phyloP scores from a whole-genome alignment of 2,113 vertebrate genomes.

The Atrichornis clamosus region DNA sequence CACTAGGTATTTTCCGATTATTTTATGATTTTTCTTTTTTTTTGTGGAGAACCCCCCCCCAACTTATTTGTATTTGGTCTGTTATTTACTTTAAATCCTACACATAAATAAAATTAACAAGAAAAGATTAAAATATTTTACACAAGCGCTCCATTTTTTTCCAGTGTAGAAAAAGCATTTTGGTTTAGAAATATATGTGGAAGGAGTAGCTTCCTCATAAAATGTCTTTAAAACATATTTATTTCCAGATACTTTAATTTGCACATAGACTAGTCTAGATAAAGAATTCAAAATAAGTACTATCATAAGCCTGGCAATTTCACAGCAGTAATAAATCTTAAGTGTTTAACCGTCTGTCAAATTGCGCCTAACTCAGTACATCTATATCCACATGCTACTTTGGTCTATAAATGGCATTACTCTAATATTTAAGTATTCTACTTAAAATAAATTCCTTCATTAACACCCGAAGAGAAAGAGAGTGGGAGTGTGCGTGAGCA shows the following conservation, averaged over 20 bases:
- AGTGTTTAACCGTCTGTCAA: neutral
- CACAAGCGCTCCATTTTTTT: neutral
- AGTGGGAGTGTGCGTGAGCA: neutral
- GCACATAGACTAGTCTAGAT: neutral
- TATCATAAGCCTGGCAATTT: neutral
- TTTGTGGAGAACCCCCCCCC: fast-evolving
- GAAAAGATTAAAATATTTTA: neutral
- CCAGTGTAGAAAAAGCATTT: neutral
- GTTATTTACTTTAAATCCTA: neutral
- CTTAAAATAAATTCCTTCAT: conserved; percentile 33
- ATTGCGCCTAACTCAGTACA: neutral
- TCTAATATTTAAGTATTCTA: conserved; percentile 1
- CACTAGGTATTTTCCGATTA: neutral
- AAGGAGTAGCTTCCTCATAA: neutral
- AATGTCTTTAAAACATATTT: neutral
- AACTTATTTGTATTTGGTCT: neutral
- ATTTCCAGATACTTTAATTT: neutral
- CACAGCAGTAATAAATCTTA: conserved; percentile 7
- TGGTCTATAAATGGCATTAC: conserved; percentile 2
- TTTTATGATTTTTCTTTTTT: neutral
- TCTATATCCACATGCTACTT: neutral
- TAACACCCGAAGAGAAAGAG: neutral
- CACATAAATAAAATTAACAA: neutral
- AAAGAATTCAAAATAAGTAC: neutral
- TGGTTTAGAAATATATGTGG: neutral